Conservation (phyloP, 2,888 invertebrate species). For the Lochmaea capreae region DNA sequence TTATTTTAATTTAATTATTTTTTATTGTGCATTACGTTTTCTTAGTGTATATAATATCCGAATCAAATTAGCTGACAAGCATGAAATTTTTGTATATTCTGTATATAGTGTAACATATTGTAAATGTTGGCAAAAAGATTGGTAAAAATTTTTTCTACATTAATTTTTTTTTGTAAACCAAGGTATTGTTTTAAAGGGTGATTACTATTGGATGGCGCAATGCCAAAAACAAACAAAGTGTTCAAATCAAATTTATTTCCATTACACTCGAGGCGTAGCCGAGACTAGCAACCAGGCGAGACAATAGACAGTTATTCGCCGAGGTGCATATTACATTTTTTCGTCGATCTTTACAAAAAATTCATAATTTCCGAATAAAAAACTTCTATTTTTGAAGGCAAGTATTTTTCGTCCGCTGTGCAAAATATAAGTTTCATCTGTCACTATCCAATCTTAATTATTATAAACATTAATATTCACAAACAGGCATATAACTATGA, state of each 20-base stretch:
- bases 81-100: constrained; percentile 46
- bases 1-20: constrained; percentile 8
- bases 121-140: constrained; percentile 56
- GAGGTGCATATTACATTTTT: too few species aligned
- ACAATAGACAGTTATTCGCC: too few species aligned
- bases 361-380: too few species aligned
- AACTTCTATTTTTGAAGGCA: too few species aligned
- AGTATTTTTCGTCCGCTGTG: too few species aligned
- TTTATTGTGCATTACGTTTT: constrained; percentile 21
- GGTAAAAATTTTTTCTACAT: constrained; percentile 53
- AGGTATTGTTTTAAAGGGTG: constrained; percentile 22
- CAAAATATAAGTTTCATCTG: too few species aligned
- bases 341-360: too few species aligned
- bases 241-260: not conserved
- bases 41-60: constrained; percentile 26
- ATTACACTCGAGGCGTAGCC: too few species aligned
- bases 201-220: constrained; percentile 1
- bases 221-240: not conserved
- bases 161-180: constrained; percentile 53
- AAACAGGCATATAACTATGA: too few species aligned
- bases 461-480: too few species aligned
- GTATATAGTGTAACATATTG: constrained; percentile 56
- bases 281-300: too few species aligned
- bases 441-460: too few species aligned
- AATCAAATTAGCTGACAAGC: constrained; percentile 19